Conservation (phyloP, 2,888 invertebrate species). For the Andrena trimmerana region DNA sequence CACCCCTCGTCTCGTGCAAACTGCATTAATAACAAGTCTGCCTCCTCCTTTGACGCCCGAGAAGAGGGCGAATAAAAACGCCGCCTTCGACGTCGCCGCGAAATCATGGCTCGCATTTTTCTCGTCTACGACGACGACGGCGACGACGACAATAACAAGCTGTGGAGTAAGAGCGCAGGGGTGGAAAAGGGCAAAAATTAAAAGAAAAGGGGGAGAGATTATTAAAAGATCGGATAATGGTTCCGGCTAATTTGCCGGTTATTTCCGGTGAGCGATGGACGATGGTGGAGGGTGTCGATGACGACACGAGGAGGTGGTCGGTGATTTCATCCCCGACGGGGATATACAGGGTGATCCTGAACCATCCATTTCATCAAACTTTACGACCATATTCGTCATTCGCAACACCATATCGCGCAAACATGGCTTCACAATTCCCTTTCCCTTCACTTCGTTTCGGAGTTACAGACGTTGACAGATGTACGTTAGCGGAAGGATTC, state of each 20-base stretch:
- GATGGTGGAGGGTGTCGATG: constrained; percentile 42
- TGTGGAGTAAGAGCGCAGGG: too few species aligned
- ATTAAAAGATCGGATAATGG: background rate
- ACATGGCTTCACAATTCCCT: too few species aligned
- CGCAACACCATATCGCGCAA: too few species aligned
- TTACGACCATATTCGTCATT: too few species aligned
- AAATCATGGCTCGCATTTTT: constrained; percentile 9
- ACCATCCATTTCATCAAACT: too few species aligned
- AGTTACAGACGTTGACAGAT: too few species aligned
- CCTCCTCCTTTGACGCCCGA: constrained; percentile 27
- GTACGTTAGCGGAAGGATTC: too few species aligned
- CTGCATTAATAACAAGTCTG: constrained; percentile 49
- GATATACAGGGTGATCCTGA: background rate
- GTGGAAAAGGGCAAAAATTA: background rate
- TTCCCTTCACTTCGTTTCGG: too few species aligned
- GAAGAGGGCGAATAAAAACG: constrained; percentile 14
- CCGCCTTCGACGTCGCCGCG: constrained; percentile 27
- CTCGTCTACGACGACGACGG: background rate
- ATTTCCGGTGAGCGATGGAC: constrained; percentile 23
- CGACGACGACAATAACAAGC: constrained; percentile 9
- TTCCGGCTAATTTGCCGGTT: constrained; percentile 42
- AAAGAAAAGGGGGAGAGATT: background rate
- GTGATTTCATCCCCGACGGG: constrained; percentile 62
- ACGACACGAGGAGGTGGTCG: constrained; percentile 27
- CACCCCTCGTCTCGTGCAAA: constrained; percentile 20